Evolutionary conservation across 2,113 vertebrate genomes (phyloP).

Genomic region (Petrocephalus microphthalmus): DNA sequence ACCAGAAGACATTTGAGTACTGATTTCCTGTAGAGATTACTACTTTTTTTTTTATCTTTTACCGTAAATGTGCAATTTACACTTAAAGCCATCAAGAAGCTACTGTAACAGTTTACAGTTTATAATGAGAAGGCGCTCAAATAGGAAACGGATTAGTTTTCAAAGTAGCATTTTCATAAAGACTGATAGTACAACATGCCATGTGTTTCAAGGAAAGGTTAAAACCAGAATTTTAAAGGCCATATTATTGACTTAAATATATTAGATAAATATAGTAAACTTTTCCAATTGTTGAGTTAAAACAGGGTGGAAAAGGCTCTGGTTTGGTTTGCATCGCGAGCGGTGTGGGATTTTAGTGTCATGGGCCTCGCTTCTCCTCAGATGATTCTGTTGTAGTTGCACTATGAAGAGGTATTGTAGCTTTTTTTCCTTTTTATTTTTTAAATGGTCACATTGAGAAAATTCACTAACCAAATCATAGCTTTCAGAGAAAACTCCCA

Average conservation of each 20-base stretch:
- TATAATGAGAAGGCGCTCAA: not conserved
- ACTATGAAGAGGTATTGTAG: not conserved
- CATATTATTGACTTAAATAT: not conserved
- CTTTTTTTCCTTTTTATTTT: not conserved
- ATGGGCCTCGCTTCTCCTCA: not conserved
- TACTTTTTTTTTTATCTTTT: not conserved
- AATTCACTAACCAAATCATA: not conserved
- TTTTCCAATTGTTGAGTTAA: not conserved
- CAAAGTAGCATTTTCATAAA: not conserved
- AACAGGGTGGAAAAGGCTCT: not conserved
- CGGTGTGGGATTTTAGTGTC: not conserved
- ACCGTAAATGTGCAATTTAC: not conserved
- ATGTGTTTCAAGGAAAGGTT: not conserved
- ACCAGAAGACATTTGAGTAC: not conserved
- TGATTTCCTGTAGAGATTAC: not conserved
- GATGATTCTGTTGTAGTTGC: not conserved
- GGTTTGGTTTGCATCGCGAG: not conserved
- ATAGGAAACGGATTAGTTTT: not conserved
- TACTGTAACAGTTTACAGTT: not conserved
- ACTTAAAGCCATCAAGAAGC: not conserved
- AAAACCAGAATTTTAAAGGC: not conserved
- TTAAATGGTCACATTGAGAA: not conserved
- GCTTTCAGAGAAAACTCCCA: not conserved
- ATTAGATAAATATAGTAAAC: not conserved
- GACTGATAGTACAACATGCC: not conserved